Evolutionary conservation across 2,797 vertebrate species (phyloP), one percentile per base, ranked within the genome.

Genomic region (Nasua narica): DNA sequence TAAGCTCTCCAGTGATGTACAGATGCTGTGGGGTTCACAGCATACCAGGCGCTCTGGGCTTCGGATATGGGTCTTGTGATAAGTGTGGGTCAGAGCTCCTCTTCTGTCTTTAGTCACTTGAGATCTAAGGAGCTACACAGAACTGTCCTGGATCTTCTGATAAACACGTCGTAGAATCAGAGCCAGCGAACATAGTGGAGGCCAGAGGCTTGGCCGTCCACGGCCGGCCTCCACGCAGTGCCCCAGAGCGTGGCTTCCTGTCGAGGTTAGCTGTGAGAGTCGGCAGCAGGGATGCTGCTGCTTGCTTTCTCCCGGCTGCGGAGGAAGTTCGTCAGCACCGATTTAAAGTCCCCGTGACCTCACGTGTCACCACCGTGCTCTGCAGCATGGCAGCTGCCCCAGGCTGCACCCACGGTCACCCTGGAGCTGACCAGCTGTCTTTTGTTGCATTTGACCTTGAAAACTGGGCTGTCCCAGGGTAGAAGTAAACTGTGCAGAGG

Each of bases 391-490:
- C 1, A 11, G 78, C 83, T 88, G 91, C 74, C 79, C 83, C 37
- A 50, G 56, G 69, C 56, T n/a, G 27, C 27, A 76, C 88, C 88
- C 69, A 69, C 50, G 74, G 87, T 96, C 69, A 84, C 46, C 48
- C 35, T 56, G 79, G 79, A 94, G 70, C 89, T 87, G 86, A 94
- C 94, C 95, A 91, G 27, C 70, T 95, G 81, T 97, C 83, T 96
- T 97, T 90, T 82, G 70, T 96, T 97, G 90, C 58, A 81, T 95
- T 94, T 96, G 90, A 97, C 97, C 94, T 97, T 97, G 90, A 95
- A 95, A 90, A 83, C 56, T 13, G 48, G 15, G 32, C 62, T 62
- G 60, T 94, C 86, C 67, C 65, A 84, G 88, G 78, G 86, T 81
- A 40, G 81, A 89, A 96, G 79, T 96, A 92, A 98, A 96, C 95